These are phyloP conservation scores for Microctenopoma stevenorrisi DNA, from an alignment of 2,797 vertebrate species.

Conservation along the genomic window DNA sequence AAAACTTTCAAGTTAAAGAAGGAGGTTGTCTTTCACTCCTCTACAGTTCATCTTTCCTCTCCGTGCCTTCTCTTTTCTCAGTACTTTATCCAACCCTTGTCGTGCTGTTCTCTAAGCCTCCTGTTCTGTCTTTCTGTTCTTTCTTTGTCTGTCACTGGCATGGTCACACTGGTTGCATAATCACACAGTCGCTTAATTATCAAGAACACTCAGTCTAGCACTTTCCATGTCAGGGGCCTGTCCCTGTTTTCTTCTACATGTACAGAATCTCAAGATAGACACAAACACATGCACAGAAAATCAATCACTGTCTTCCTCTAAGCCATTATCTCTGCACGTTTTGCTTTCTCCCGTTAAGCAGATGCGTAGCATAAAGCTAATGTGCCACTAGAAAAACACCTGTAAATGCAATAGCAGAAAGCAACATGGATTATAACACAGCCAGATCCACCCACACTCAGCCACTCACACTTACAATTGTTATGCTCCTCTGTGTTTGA, in stretches of 20 bases:
- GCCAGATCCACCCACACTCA: conserved; percentile 42
- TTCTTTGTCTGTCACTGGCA: conserved; percentile 70
- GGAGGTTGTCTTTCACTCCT: conserved; percentile 19
- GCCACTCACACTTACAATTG: conserved; percentile 27
- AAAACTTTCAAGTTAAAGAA: conserved; percentile 1
- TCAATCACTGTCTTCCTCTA: not conserved
- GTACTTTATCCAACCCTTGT: conserved; percentile 31
- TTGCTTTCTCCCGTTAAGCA: conserved; percentile 26
- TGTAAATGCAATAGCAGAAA: conserved; percentile 47
- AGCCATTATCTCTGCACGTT: conserved; percentile 17
- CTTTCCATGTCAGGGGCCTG: conserved; percentile 54
- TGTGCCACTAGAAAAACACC: conserved; percentile 37
- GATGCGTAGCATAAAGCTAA: conserved; percentile 10
- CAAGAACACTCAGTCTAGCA: conserved; percentile 68
- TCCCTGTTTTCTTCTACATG: conserved; percentile 37
- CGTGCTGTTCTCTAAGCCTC: conserved; percentile 57
- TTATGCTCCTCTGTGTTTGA: conserved; percentile 7
- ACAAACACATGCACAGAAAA: conserved; percentile 13
- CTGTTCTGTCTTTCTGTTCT: conserved; percentile 70
- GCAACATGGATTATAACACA: conserved; percentile 11
- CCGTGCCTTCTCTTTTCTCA: conserved; percentile 22
- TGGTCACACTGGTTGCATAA: conserved; percentile 65
- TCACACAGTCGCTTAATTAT: conserved; percentile 62
- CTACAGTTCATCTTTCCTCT: not conserved
- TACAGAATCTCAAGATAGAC: conserved; percentile 14